Evolutionary conservation across 1,140 invertebrate species (phyloP).

Genomic region (Ceratina australensis): DNA sequence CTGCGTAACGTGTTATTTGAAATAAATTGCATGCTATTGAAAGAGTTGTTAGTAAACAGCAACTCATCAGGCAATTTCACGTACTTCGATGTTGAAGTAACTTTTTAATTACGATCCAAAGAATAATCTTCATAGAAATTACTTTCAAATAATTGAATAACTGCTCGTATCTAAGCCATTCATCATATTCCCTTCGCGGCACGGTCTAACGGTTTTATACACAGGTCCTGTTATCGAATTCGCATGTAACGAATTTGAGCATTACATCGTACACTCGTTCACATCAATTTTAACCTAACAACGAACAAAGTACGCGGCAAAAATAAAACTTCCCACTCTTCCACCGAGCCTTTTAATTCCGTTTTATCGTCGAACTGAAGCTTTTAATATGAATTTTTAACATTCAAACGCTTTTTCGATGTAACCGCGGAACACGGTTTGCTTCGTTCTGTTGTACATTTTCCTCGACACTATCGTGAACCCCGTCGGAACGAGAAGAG

Average conservation of each 20-base stretch:
- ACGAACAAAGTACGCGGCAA: neutral
- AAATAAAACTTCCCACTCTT: neutral
- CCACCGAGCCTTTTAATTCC: neutral
- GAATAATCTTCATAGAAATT: neutral
- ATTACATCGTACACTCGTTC: constrained; percentile 3
- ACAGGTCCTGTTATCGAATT: constrained; percentile 23
- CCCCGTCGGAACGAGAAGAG: neutral
- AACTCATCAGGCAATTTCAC: too few species aligned
- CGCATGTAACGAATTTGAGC: neutral
- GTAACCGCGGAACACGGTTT: neutral
- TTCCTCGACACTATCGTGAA: neutral
- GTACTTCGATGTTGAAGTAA: too few species aligned
- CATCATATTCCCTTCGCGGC: neutral
- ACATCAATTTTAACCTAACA: neutral
- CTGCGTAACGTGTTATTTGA: too few species aligned
- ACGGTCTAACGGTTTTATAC: neutral
- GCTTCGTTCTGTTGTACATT: neutral
- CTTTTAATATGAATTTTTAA: constrained; percentile 9
- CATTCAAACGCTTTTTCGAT: constrained; percentile 17
- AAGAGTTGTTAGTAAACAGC: too few species aligned
- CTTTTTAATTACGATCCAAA: too few species aligned
- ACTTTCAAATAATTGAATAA: too few species aligned
- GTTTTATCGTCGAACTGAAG: neutral
- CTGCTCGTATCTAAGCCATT: neutral
- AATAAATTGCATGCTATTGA: too few species aligned